Conservation (phyloP, 2,113 vertebrate genomes). For the Cyprinodon brontotheroides region DNA sequence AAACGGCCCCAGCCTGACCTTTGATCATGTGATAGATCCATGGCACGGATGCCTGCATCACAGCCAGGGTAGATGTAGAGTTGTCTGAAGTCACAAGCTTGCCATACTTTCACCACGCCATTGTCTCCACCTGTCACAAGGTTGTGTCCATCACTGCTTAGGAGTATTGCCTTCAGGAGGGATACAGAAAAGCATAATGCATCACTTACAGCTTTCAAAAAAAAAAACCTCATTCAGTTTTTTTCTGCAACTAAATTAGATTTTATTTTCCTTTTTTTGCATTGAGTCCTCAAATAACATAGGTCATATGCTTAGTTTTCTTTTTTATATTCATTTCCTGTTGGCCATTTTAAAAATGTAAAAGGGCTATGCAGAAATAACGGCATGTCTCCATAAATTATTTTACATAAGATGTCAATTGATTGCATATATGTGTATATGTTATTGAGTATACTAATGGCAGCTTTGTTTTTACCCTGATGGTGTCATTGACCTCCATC, state of each 20-base stretch:
- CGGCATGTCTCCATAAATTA: not conserved
- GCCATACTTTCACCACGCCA: conserved; percentile 98
- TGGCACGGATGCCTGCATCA: conserved; percentile 95
- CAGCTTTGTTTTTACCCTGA: conserved; percentile 79
- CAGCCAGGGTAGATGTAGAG: conserved; percentile 98
- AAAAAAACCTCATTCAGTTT: not conserved
- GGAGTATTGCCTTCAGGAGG: conserved; percentile 87
- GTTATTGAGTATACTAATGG: not conserved
- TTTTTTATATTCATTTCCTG: not conserved
- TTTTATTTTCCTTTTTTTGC: not conserved
- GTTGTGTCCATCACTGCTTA: conserved; percentile 98
- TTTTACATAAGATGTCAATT: not conserved
- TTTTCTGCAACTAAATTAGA: not conserved
- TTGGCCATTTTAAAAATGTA: not conserved
- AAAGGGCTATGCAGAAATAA: not conserved
- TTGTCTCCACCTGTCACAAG: conserved; percentile 96
- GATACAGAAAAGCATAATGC: not conserved
- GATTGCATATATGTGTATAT: not conserved
- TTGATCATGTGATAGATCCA: conserved; percentile 99
- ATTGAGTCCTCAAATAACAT: not conserved
- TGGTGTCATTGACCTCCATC: conserved; percentile 95
- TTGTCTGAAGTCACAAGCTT: conserved; percentile 97
- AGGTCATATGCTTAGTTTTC: not conserved
- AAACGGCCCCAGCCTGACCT: conserved; percentile 79
- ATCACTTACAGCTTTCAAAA: not conserved